Percentiles rank a stretch among this genome's conserved stretches.
Conservation (phyloP, 2,888 invertebrate species). For the Ochlodes sylvanus region DNA sequence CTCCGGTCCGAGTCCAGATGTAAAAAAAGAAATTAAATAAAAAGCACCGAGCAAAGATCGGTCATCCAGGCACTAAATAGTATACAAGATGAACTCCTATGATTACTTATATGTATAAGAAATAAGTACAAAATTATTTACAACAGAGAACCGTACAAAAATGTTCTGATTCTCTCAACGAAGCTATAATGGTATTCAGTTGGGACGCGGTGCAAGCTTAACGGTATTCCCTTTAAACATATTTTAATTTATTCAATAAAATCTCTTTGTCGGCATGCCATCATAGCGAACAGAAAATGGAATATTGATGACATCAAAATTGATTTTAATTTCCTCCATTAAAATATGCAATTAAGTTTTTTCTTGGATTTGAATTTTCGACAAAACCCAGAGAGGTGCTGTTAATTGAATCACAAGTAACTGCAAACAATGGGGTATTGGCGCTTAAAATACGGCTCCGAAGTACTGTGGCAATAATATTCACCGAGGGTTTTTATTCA, state of each 20-base stretch:
- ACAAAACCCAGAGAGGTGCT: constrained; percentile 32
- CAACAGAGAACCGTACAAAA: constrained; percentile 20
- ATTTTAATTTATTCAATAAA: constrained; percentile 82
- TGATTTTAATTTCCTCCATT: constrained; percentile 65
- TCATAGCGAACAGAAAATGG: constrained; percentile 71
- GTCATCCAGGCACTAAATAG: too few species aligned
- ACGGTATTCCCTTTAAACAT: constrained; percentile 51
- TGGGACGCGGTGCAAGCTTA: constrained; percentile 40
- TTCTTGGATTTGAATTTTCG: constrained; percentile 38
- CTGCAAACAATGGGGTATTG: constrained; percentile 31
- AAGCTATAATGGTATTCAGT: constrained; percentile 14
- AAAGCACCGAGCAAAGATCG: too few species aligned
- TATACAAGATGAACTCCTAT: too few species aligned
- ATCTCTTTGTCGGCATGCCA: constrained; percentile 70
- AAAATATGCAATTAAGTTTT: constrained; percentile 56
- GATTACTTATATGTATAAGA: too few species aligned
- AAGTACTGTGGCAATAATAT: constrained; percentile 10
- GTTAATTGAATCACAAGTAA: constrained; percentile 36
- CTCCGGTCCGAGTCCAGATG: too few species aligned
- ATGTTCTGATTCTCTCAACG: constrained; percentile 15
- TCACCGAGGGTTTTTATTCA: not conserved
- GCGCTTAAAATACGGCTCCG: constrained; percentile 16
- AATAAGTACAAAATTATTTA: constrained; percentile 51
- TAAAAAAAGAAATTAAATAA: too few species aligned
- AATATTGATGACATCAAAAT: constrained; percentile 73